Conservation (phyloP, 2,888 invertebrate species). For the Rhimphoctona megacephalus region DNA sequence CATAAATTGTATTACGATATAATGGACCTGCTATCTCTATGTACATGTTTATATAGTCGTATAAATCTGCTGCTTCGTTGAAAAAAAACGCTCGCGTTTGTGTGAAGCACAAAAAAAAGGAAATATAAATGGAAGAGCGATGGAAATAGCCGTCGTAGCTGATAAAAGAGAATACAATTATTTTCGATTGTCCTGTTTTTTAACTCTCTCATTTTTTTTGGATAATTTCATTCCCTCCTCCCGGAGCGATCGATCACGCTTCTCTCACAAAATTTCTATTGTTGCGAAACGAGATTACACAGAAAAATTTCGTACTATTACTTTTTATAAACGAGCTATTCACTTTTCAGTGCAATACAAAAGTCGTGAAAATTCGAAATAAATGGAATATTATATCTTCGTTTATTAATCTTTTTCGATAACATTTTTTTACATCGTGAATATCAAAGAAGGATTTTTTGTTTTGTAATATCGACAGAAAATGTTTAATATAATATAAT, state of each 20-base stretch:
- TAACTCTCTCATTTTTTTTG: not conserved
- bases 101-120: not conserved
- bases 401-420: not conserved
- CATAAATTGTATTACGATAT: slow-evolving; percentile 65
- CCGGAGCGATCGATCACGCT: not conserved
- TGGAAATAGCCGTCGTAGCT: slow-evolving; percentile 53
- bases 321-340: not conserved
- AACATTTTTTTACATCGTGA: not conserved
- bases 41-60: slow-evolving; percentile 27
- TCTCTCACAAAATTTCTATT: not conserved
- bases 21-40: slow-evolving; percentile 45
- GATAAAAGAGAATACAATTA: slow-evolving; percentile 54
- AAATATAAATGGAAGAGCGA: slow-evolving; percentile 50
- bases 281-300: not conserved
- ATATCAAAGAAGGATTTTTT: not conserved
- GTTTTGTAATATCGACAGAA: too few relatives aligned
- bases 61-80: slow-evolving; percentile 22
- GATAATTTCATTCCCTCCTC: slow-evolving; percentile 16
- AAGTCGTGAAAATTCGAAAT: not conserved
- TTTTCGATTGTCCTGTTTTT: slow-evolving; percentile 55
- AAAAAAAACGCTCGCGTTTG: slow-evolving; percentile 13
- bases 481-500: not conserved
- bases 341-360: not conserved
- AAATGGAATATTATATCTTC: not conserved
- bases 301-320: not conserved